Base-by-base conservation (phyloP, 30 jellyfish, hydroid and myxozoan species). In the Sanderia malayensis region DNA sequence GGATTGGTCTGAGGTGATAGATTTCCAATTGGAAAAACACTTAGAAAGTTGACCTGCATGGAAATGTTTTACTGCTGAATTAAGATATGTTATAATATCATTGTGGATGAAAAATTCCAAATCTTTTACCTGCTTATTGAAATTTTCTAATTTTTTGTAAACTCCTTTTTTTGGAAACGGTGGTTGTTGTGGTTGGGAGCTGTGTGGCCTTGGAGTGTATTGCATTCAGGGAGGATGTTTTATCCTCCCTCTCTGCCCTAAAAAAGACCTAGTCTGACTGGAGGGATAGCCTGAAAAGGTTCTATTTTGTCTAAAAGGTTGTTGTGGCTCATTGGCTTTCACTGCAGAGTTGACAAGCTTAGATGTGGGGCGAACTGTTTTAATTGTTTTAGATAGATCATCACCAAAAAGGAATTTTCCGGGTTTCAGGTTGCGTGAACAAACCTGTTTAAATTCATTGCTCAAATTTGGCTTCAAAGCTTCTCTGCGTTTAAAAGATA, bases 121-220 rank as follows among this genome's bases (percentile, higher is more conserved):
- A 24, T 64, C 10, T 2, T 64, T 2, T 64, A 64, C 76, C 76
- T 64, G 76, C 59, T 15, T 7, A 4, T 64, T 64, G 18, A 22
- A 4, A 31, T 32, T 15, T 15, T 24, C 49, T 29, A 64, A 0
- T 28, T 28, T 58, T 64, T 64, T 28, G 60, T 64, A 30, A 64
- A 64, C 31, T 41, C 31, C 76, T n/a, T n/a, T n/a, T n/a, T n/a
- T n/a, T n/a, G n/a, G n/a, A n/a, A n/a, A n/a, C n/a, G n/a, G n/a
- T n/a, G n/a, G 9, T 28, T 58, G 21, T 64, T 64, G 58, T 23
- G 18, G 18, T 18, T 9, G 2, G 76, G 27, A 18, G 76, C 59
- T 64, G 61, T n/a, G 61, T 8, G 8, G 55, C 55, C 15, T 41
- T 8, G 55, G 55, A 15, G 55, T 41, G 55, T 41, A 41, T 8